Evolutionary conservation across 2,113 vertebrate genomes (phyloP).

Genomic region (Nerophis lumbriciformis): DNA sequence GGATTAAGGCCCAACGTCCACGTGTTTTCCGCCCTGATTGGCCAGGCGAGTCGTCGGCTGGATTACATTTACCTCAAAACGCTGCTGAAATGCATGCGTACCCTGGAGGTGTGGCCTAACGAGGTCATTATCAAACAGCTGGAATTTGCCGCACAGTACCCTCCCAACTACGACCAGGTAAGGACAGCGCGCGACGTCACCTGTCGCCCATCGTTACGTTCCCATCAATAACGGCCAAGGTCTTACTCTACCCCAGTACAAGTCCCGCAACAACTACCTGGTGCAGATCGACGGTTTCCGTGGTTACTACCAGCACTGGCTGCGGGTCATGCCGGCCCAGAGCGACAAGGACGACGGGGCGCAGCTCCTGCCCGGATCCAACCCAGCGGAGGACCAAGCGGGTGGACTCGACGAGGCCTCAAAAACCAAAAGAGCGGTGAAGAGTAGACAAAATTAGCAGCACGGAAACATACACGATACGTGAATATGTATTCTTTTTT

Average conservation of each 20-base stretch:
- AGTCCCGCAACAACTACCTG: slow-evolving; percentile 83
- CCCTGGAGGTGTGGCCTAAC: slow-evolving; percentile 76
- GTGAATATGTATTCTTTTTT: no score
- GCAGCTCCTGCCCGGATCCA: slow-evolving; percentile 1
- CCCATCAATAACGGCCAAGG: neutral
- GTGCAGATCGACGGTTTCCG: slow-evolving; percentile 91
- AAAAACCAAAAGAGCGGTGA: slow-evolving; percentile 39
- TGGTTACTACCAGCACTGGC: slow-evolving; percentile 88
- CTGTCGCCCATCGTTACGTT: no score
- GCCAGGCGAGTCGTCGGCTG: slow-evolving; percentile 74
- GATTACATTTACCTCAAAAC: slow-evolving; percentile 83
- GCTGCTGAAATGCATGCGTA: slow-evolving; percentile 81
- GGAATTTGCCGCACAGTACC: slow-evolving; percentile 88
- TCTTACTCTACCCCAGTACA: slow-evolving; percentile 70
- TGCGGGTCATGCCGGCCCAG: slow-evolving; percentile 78
- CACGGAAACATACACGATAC: neutral
- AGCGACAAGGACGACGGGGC: slow-evolving; percentile 48
- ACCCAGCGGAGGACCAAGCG: neutral
- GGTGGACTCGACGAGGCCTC: slow-evolving; percentile 20
- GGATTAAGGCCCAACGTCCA: slow-evolving; percentile 80
- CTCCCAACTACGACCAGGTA: slow-evolving; percentile 84
- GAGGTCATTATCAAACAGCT: slow-evolving; percentile 87
- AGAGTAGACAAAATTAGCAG: slow-evolving; percentile 3
- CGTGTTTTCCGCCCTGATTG: slow-evolving; percentile 86
- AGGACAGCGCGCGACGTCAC: slow-evolving; percentile 10